Evolutionary conservation across 2,888 invertebrate species (phyloP), one percentile per base, ranked within the genome.

Genomic region (Bhutanitis thaidina): DNA sequence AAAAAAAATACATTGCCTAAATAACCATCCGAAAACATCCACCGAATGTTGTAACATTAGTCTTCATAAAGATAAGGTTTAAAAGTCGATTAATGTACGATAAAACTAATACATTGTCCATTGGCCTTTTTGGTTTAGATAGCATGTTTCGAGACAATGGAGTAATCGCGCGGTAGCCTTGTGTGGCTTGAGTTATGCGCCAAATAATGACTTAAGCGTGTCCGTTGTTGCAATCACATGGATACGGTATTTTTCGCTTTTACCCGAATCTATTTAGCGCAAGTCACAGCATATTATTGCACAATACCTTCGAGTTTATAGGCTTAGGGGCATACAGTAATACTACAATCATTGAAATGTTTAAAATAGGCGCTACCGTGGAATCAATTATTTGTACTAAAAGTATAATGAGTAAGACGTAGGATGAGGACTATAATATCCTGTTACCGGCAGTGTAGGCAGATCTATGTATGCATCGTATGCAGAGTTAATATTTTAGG

Each of bases 171-270:
- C 10, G 15, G 29, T 12, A 41, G n/a, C 40, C 29, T 41, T 29
- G 27, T 41, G 27, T 13, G 29, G 7, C 29, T 27, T 15, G 15
- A 14, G 10, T 41, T 14, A 13, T 30, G 40, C 14, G 20, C 10
- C 15, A 20, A 38, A 38, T 15, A 38, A 9, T 16, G n/a, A 38
- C 40, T 40, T 43, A 15, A 40, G 9, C 16, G 43, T 16, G 34
- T 34, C 40, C 40, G 9, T 32, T 35, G 12, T 25, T 35, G 25
- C 34, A 43, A 43, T 25, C 10, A 30, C 32, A 12, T 25, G 35
- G 34, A 25, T 25, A 25, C 35, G 25, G 35, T 43, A 41, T 35
- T 35, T 12, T 43, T 35, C 35, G n/a, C 14, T 9, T 43, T 43
- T 43, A 16, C 32, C 15, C 43, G 35, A 34, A 43, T 12, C 12